A percentile compares a stretch with the other conserved stretches of the same genome.
Evolutionary conservation across 2,888 invertebrate species (phyloP).

Genomic region (Drosophila nr. perissopoda): DNA sequence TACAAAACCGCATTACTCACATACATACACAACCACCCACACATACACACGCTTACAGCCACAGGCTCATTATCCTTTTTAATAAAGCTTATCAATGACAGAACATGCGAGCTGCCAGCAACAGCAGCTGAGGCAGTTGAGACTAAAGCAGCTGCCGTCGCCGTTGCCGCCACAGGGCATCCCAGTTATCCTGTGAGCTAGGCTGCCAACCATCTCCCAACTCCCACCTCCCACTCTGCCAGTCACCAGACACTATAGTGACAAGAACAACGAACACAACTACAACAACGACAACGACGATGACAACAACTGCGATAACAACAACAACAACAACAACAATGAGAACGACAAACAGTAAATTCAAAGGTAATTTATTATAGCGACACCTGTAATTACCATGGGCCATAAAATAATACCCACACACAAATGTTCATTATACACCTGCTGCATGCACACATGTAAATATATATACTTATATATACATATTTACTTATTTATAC

Average conservation of each 20-base stretch:
- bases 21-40: slow-evolving; percentile 31
- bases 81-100: slow-evolving; percentile 81
- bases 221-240: background rate
- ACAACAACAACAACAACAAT: slow-evolving; percentile 27
- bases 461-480: background rate
- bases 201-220: background rate
- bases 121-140: slow-evolving; percentile 48
- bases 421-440: slow-evolving; percentile 21
- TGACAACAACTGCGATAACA: slow-evolving; percentile 31
- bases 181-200: slow-evolving; percentile 53
- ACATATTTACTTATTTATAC: slow-evolving; percentile 25
- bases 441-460: slow-evolving; percentile 18
- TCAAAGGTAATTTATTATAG: slow-evolving; percentile 81
- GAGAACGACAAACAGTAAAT: slow-evolving; percentile 79
- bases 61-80: slow-evolving; percentile 79
- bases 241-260: slow-evolving; percentile 41
- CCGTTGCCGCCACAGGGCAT: slow-evolving; percentile 41
- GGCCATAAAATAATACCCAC: slow-evolving; percentile 77
- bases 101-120: slow-evolving; percentile 78
- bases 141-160: slow-evolving; percentile 36
- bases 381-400: slow-evolving; percentile 81
- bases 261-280: slow-evolving; percentile 53
- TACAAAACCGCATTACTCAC: slow-evolving; percentile 29
- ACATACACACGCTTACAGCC: slow-evolving; percentile 44
- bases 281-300: slow-evolving; percentile 30